Percentiles rank a stretch among this genome's conserved stretches.
Evolutionary conservation across 2,113 vertebrate species (phyloP).

Genomic region (Urocolius indicus): DNA sequence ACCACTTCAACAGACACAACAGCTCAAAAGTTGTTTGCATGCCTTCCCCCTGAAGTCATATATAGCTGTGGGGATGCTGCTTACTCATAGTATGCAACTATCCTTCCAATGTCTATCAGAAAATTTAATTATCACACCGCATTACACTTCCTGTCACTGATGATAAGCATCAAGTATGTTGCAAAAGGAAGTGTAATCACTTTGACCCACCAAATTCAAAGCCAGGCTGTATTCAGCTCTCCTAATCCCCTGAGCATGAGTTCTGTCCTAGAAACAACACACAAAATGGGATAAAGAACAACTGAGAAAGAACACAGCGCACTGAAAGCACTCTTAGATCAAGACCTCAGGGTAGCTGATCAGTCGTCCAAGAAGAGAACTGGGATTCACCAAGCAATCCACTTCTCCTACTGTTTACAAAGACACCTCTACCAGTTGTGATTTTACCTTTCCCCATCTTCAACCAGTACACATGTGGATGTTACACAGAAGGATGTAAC

Average conservation of each 20-base stretch:
- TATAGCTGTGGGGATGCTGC: not conserved
- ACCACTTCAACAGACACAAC: not conserved
- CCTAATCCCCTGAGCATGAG: rapidly evolving
- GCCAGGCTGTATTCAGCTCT: not conserved
- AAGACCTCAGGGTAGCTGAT: not conserved
- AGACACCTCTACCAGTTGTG: not conserved
- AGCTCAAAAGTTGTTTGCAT: not conserved
- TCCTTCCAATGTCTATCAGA: not conserved
- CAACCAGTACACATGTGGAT: not conserved
- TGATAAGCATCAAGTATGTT: not conserved
- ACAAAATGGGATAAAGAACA: not conserved
- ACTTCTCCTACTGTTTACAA: not conserved
- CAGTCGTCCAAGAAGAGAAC: not conserved
- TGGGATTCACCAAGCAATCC: not conserved
- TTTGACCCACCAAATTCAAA: not conserved
- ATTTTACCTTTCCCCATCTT: not conserved
- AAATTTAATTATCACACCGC: not conserved
- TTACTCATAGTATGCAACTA: not conserved
- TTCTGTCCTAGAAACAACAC: not conserved
- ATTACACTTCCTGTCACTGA: not conserved
- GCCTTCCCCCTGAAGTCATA: not conserved
- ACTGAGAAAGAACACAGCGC: not conserved
- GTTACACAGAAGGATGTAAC: not conserved
- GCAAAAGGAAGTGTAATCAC: not conserved
- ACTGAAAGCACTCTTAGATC: not conserved